Conservation (phyloP, 2,797 vertebrate genomes). For the Heliangelus exortis region DNA sequence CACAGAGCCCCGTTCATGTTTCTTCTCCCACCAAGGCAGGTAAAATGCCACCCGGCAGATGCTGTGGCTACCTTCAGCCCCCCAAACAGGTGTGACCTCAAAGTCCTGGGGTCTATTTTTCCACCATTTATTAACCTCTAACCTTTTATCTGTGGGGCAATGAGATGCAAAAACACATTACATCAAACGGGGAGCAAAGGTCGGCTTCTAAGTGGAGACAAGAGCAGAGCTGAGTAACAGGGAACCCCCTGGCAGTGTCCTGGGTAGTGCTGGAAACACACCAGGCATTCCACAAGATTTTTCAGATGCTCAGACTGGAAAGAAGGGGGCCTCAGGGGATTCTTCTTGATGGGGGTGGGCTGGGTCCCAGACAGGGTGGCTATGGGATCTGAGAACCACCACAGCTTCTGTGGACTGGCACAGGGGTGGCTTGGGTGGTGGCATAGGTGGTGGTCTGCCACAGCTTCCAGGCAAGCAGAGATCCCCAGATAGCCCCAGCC, state of each 20-base stretch:
- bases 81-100: conserved; percentile 35
- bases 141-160: conserved; percentile 54
- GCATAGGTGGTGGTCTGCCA: not conserved
- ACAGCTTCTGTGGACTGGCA: not conserved
- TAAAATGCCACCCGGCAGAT: fast-evolving
- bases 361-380: not conserved
- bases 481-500: not conserved
- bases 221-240: not conserved
- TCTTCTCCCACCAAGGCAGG: not conserved
- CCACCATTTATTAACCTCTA: conserved; percentile 55
- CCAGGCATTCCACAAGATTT: fast-evolving
- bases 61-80: not conserved
- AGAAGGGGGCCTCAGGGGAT: not conserved
- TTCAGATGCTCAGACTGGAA: not conserved
- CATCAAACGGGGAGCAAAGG: conserved; percentile 34
- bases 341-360: not conserved
- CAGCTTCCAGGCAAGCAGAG: not conserved
- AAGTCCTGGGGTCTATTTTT: not conserved
- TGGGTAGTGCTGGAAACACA: not conserved
- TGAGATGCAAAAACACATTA: conserved; percentile 41
- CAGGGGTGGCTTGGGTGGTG: not conserved
- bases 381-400: not conserved
- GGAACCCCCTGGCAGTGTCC: fast-evolving
- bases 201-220: conserved; percentile 15
- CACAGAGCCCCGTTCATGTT: fast-evolving